Evolutionary conservation across 2,888 invertebrate genomes (phyloP), one percentile per base, ranked within the genome.

Genomic region (Phlogophora meticulosa): DNA sequence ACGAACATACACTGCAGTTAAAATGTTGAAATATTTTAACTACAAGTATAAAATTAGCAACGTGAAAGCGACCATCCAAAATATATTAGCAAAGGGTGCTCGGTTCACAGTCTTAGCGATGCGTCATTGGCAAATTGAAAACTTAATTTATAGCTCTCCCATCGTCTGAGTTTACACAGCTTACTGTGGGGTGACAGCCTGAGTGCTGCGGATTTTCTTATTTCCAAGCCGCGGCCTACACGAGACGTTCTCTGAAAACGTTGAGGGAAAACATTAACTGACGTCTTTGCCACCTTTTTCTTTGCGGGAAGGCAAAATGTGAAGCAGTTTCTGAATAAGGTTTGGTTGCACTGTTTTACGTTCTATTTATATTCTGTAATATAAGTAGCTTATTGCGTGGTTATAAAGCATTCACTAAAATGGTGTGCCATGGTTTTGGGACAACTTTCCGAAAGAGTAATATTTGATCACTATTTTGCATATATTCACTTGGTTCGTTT

Each of bases 51-150:
- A 69, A 78, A 75, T 69, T 28, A 67, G 73, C 65, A 76, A 72
- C 66, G 61, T 72, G 68, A 79, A 75, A 72, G 74, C 79, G 69
- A 74, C 82, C 75, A 75, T 73, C 63, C 58, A 80, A 82, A 83
- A 76, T 76, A 75, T 81, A 83, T 85, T 80, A 83, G 77, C 80
- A 73, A 79, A 79, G 76, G 80, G 66, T 73, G 75, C 76, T 78
- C 78, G 73, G 72, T 81, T 77, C 73, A 64, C 80, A 85, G 88
- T 86, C 89, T 90, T 87, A 88, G 88, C 88, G 87, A 89, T 89
- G 87, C 88, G 92, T 91, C 92, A 92, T 91, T 91, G 91, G 91
- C 86, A 92, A 92, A 92, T 92, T 92, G 92, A 90, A 92, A 92
- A 91, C 87, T 88, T 90, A 92, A 92, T 92, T 92, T 92, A 92